phyloP scores from a whole-genome alignment of 1,140 invertebrate genomes.

The Drosophila sproati region DNA sequence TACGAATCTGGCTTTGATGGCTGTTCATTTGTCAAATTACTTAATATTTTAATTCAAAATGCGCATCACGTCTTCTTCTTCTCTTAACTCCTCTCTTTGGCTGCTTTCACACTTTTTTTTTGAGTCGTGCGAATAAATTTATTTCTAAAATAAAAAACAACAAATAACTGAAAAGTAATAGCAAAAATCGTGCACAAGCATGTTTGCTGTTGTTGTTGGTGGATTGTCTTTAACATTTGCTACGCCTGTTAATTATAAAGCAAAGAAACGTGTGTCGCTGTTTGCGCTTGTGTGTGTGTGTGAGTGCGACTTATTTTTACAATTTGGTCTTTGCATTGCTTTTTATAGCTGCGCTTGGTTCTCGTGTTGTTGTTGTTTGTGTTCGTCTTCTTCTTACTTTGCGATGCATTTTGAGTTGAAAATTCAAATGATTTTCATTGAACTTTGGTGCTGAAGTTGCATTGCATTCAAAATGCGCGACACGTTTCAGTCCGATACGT shows the following conservation, averaged over 20 bases:
- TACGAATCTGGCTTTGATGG: constrained; percentile 9
- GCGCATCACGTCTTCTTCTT: constrained; percentile 72
- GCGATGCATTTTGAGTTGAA: constrained; percentile 45
- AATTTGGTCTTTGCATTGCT: constrained; percentile 61
- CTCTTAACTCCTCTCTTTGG: constrained; percentile 14
- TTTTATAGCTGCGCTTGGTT: constrained; percentile 44
- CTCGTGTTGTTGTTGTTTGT: constrained; percentile 32
- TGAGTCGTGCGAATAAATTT: constrained; percentile 53
- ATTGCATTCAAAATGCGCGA: constrained; percentile 53
- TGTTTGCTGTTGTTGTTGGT: constrained; percentile 35
- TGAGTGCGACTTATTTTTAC: constrained; percentile 62
- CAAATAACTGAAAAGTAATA: constrained; percentile 23
- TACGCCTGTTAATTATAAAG: constrained; percentile 64
- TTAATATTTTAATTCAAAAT: constrained; percentile 78
- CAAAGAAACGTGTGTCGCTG: constrained; percentile 1
- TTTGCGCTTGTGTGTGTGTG: constrained; percentile 10
- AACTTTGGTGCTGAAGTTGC: constrained; percentile 2
- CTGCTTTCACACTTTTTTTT: constrained; percentile 28
- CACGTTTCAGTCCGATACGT: constrained; percentile 43
- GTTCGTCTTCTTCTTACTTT: constrained; percentile 32
- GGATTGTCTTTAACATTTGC: constrained; percentile 39
- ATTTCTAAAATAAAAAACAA: constrained; percentile 14
- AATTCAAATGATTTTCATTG: constrained; percentile 7
- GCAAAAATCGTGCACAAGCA: constrained; percentile 39
- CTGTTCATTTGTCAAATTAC: constrained; percentile 49